Conservation (phyloP, 1,140 invertebrate genomes). For the Sitophilus oryzae region DNA sequence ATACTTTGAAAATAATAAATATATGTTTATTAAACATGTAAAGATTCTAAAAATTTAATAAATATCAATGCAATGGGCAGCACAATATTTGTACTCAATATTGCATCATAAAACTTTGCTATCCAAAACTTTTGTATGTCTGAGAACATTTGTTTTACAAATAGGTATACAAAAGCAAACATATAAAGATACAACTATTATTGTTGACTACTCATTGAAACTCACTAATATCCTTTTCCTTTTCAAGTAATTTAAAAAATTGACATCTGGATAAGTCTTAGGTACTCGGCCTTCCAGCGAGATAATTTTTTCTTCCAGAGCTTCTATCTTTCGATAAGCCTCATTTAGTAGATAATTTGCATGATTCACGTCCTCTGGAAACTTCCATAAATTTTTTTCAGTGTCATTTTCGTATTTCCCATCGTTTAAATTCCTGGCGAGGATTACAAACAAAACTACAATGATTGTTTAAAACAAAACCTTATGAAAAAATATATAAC, state of each 20-base stretch:
- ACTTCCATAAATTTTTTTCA: slow-evolving; percentile 17
- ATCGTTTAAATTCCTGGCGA: slow-evolving; percentile 10
- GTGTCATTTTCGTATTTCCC: not conserved
- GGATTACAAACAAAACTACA: slow-evolving; percentile 21
- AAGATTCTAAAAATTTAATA: too few species aligned
- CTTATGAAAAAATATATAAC: slow-evolving; percentile 8
- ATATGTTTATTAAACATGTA: too few species aligned
- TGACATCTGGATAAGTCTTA: slow-evolving; percentile 84
- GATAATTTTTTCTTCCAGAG: slow-evolving; percentile 66
- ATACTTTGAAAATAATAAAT: too few species aligned
- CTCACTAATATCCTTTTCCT: slow-evolving; percentile 82
- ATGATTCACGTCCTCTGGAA: slow-evolving; percentile 27
- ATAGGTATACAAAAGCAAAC: too few species aligned
- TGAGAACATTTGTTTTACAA: too few species aligned
- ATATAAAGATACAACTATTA: too few species aligned
- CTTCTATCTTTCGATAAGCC: slow-evolving; percentile 48
- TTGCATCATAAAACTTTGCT: too few species aligned
- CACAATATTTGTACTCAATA: too few species aligned
- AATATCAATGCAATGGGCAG: too few species aligned
- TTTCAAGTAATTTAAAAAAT: slow-evolving; percentile 83
- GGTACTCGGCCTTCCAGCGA: slow-evolving; percentile 65
- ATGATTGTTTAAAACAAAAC: slow-evolving; percentile 6
- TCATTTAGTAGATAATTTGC: slow-evolving; percentile 31
- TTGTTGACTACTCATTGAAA: too few species aligned
- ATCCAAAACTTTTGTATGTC: too few species aligned